Conservation (phyloP, 1,140 invertebrate species). For the Calliopsis andreniformis region DNA sequence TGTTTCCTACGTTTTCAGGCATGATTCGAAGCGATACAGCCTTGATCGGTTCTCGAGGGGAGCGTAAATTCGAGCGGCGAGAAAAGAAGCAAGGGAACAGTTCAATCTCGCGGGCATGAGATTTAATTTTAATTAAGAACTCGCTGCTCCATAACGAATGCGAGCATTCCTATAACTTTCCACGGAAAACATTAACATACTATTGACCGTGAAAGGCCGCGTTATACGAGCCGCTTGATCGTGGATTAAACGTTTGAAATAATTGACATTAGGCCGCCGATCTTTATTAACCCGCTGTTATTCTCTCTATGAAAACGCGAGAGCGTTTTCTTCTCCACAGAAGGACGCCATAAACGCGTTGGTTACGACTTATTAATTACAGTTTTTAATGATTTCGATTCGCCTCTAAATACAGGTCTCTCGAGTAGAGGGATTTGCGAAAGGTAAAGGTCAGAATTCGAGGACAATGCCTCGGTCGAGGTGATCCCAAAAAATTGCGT, state of each 20-base stretch:
- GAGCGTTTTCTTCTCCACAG: background rate
- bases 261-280: background rate
- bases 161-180: background rate
- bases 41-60: background rate
- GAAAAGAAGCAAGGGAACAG: background rate
- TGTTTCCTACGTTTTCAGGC: background rate
- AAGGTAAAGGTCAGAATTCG: too few species aligned
- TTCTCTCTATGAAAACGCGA: background rate
- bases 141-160: background rate
- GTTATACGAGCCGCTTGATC: background rate
- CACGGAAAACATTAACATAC: background rate
- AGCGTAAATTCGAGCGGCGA: background rate
- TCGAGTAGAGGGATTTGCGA: too few species aligned
- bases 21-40: too few species aligned
- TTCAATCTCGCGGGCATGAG: too few species aligned
- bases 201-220: too few species aligned
- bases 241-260: background rate
- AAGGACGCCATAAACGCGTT: background rate
- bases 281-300: slow-evolving; percentile 6
- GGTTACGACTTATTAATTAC: background rate
- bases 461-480: too few species aligned
- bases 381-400: background rate
- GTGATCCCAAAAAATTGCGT: background rate
- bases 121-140: slow-evolving; percentile 20
- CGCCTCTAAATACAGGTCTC: too few species aligned